Percentiles rank a stretch among this genome's conserved stretches.
Evolutionary conservation across 2,888 invertebrate species (phyloP).

Genomic region (Atethmia centrago): DNA sequence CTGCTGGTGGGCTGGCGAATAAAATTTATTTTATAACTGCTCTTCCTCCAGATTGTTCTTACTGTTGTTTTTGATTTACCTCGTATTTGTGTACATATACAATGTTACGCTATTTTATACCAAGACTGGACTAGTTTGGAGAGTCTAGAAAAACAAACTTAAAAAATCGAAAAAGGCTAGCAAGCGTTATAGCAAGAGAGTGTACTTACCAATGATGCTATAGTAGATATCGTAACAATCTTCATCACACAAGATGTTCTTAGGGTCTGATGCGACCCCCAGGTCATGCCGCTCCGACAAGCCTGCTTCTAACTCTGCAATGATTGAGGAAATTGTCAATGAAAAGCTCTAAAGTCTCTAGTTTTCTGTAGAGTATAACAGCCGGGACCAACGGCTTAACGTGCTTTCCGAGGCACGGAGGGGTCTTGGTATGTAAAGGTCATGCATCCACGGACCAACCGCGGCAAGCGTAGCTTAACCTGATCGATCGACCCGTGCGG

Average conservation of each 20-base stretch:
- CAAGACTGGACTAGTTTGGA: background rate
- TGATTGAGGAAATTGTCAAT: background rate
- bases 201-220: slow-evolving; percentile 83
- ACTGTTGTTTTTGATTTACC: background rate
- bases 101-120: background rate
- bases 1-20: background rate
- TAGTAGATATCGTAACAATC: slow-evolving; percentile 85
- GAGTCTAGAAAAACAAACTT: background rate
- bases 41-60: background rate
- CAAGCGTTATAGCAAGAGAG: background rate
- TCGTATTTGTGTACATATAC: no score
- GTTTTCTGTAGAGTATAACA: no score
- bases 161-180: no score
- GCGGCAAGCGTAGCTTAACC: no score
- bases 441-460: no score
- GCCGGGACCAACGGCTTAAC: no score
- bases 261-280: slow-evolving; percentile 83
- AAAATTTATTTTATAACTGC: background rate
- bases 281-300: slow-evolving; percentile 77
- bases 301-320: slow-evolving; percentile 82
- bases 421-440: no score
- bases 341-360: no score
- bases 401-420: no score
- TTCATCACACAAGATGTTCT: slow-evolving; percentile 83
- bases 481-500: no score